These are phyloP conservation scores for Dreissena polymorpha DNA, from an alignment of 1,140 invertebrate genomes.

Conservation along the genomic window DNA sequence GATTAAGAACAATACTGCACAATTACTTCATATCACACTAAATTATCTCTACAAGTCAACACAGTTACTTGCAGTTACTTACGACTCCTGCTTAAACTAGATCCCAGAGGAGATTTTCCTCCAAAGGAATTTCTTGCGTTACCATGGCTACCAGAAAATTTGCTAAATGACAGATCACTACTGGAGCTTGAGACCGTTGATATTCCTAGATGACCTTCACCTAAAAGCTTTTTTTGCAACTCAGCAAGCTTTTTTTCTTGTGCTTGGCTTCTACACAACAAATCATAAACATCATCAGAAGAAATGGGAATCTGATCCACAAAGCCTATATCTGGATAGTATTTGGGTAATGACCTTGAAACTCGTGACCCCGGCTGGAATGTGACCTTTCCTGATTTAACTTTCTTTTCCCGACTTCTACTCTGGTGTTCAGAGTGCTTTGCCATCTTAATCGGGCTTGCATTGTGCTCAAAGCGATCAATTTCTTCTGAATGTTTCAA, in stretches of 20 bases:
- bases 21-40: no score
- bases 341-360: slow-evolving; percentile 42
- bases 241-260: slow-evolving; percentile 46
- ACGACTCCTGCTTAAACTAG: no score
- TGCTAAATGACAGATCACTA: slow-evolving; percentile 1
- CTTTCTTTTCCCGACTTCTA: slow-evolving; percentile 22
- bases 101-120: no score
- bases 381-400: slow-evolving; percentile 18
- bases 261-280: slow-evolving; percentile 41
- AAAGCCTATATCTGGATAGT: slow-evolving; percentile 19
- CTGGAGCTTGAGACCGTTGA: not conserved
- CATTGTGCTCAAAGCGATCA: not conserved
- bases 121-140: not conserved
- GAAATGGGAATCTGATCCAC: slow-evolving; percentile 28
- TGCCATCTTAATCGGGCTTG: slow-evolving; percentile 22
- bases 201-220: not conserved
- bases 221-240: slow-evolving; percentile 25
- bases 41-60: no score
- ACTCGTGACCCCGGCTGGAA: slow-evolving; percentile 13
- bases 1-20: no score
- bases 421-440: slow-evolving; percentile 10
- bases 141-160: slow-evolving; percentile 14
- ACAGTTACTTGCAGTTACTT: no score
- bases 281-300: slow-evolving; percentile 47
- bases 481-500: no score